A percentile compares a stretch with the other conserved stretches of the same genome.
phyloP scores from a whole-genome alignment of 2,888 invertebrate species.

The Brachynemurus nebulosus region DNA sequence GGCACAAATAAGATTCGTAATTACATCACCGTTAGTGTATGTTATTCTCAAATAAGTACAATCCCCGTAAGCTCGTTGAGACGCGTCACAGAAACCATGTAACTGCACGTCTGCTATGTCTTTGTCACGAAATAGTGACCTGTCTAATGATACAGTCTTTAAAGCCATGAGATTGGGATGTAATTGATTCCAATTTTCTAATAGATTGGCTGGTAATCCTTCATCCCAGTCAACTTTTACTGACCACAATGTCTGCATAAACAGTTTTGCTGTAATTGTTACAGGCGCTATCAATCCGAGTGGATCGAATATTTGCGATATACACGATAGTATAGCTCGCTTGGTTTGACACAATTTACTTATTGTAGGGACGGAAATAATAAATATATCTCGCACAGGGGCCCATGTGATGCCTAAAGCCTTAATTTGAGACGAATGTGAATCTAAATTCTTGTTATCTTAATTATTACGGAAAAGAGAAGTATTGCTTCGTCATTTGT shows the following conservation, averaged over 20 bases:
- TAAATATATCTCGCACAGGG: not conserved
- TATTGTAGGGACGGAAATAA: not conserved
- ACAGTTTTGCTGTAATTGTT: not conserved
- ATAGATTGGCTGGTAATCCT: not conserved
- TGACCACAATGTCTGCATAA: not conserved
- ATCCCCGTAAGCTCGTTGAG: not conserved
- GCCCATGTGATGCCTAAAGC: not conserved
- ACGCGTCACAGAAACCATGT: not conserved
- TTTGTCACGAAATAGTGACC: too few species aligned
- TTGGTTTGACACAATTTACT: not conserved
- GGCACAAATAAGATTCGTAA: slow-evolving; percentile 7
- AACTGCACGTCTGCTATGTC: too few species aligned
- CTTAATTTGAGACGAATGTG: too few species aligned
- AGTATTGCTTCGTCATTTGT: too few species aligned
- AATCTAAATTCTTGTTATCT: too few species aligned
- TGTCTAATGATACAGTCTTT: too few species aligned
- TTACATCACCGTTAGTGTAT: not conserved
- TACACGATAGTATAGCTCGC: not conserved
- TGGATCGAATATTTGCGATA: not conserved
- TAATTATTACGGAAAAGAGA: too few species aligned
- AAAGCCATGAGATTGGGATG: too few species aligned
- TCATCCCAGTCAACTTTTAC: not conserved
- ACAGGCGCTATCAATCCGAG: not conserved
- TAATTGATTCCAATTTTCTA: not conserved
- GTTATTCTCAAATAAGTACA: not conserved